Evolutionary conservation across 2,797 vertebrate species (phyloP).

Genomic region (Pampus argenteus): DNA sequence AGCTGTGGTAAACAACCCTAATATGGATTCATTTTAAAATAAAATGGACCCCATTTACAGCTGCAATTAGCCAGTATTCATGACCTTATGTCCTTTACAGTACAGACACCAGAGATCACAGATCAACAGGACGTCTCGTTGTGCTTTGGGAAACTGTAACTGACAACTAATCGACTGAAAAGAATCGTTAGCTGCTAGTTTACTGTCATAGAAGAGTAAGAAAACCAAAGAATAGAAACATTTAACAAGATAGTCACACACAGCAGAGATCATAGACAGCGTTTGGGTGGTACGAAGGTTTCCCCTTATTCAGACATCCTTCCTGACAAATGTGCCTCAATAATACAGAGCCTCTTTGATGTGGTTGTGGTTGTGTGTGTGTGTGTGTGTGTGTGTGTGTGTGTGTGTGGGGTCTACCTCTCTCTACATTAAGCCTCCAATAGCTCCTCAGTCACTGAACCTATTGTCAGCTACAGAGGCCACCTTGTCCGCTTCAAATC

Average conservation of each 20-base stretch:
- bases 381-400: not conserved
- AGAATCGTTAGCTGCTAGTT: no score
- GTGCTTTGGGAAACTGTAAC: no score
- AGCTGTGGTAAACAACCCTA: not conserved
- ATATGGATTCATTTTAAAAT: not conserved
- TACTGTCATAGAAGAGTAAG: no score
- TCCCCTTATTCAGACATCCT: slow-evolving; percentile 40
- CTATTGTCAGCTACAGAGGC: slow-evolving; percentile 12
- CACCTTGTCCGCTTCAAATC: not conserved
- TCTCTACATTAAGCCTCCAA: slow-evolving; percentile 15
- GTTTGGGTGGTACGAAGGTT: slow-evolving; percentile 37
- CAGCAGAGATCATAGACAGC: slow-evolving; percentile 5
- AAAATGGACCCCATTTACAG: not conserved
- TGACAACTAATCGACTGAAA: no score
- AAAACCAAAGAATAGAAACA: no score
- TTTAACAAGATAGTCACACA: no score
- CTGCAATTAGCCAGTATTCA: no score
- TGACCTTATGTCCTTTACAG: not conserved
- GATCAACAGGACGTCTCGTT: no score
- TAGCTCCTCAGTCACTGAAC: slow-evolving; percentile 18
- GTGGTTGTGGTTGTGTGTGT: slow-evolving; percentile 55
- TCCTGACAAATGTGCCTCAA: slow-evolving; percentile 47
- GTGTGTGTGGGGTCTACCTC: slow-evolving; percentile 46
- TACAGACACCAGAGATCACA: slow-evolving; percentile 1
- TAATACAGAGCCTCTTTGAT: slow-evolving; percentile 46